Evolutionary conservation across 2,113 vertebrate genomes (phyloP), one percentile per base, ranked within the genome.

Genomic region (Scomber colias): DNA sequence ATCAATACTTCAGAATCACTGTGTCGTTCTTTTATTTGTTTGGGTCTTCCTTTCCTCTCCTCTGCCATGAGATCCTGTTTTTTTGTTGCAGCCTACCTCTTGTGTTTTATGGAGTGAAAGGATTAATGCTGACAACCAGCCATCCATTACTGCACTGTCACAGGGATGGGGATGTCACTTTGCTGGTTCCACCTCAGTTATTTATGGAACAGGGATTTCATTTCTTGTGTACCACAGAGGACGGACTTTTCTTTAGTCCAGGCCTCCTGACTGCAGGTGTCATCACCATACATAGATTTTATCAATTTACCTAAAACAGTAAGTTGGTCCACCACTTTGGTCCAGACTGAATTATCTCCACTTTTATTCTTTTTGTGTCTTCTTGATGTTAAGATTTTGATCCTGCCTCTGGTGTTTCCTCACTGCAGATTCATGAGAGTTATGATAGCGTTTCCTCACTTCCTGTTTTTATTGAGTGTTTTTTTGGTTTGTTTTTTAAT

Each of bases 51-150:
- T 27, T 27, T 27, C 24, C 24, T 21, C 1, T 81, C 75, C 71
- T 49, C 24, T 2, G 24, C 24, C n/a, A 44, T 53, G 40, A 78
- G 49, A 61, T 79, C 56, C 50, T 15, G 70, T 53, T 55, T 48
- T 24, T 30, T 53, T 71, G 66, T 62, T 79, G 69, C 50, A 12
- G 50, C 73, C 71, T 54, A 60, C 49, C 69, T 56, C 59, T 74
- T 35, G 70, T 84, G 78, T 61, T 85, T 89, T 71, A 83, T 82
- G 75, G 81, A 90, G 77, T 84, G 85, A 85, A 75, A 72, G 63
- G 71, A 92, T 90, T 86, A 44, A 87, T 84, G 81, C 59, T 87
- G 89, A 92, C 89, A 91, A 64, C 31, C 63, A 60, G 55, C 79
- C 77, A 87, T 86, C 73, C 79, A 80, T 86, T 87, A 82, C 83